Evolutionary conservation across 2,113 vertebrate genomes (phyloP).

Genomic region (Dendropsophus ebraccatus): DNA sequence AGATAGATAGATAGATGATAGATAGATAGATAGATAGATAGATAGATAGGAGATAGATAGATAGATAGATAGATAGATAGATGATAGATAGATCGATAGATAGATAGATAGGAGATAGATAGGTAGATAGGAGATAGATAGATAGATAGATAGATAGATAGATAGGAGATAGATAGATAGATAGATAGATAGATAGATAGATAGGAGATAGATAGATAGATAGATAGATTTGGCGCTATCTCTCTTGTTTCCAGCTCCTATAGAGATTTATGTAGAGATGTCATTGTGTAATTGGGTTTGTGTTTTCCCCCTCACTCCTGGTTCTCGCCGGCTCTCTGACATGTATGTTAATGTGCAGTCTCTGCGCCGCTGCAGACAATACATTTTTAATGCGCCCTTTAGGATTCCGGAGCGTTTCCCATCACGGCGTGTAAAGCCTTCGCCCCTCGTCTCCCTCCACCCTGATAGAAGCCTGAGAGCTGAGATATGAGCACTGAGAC

Average conservation of each 20-base stretch:
- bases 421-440: not conserved
- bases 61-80: not conserved
- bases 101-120: not conserved
- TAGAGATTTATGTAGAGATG: not conserved
- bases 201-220: not conserved
- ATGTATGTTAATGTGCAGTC: conserved; percentile 20
- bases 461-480: not conserved
- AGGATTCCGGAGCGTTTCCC: conserved; percentile 3
- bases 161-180: not conserved
- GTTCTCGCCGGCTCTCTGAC: not conserved
- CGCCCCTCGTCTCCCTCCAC: not conserved
- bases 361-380: conserved; percentile 30
- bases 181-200: not conserved
- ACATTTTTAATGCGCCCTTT: conserved; percentile 44
- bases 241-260: not conserved
- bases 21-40: no score
- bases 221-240: not conserved
- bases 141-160: not conserved
- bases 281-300: conserved; percentile 1
- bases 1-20: no score
- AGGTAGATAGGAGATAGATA: not conserved
- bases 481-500: conserved; percentile 10
- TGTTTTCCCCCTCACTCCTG: conserved; percentile 2
- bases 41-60: not conserved
- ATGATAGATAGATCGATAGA: no score